A percentile compares a stretch with the other conserved stretches of the same genome.
Conservation (phyloP, 2,113 vertebrate species). For the Rhea americana region DNA sequence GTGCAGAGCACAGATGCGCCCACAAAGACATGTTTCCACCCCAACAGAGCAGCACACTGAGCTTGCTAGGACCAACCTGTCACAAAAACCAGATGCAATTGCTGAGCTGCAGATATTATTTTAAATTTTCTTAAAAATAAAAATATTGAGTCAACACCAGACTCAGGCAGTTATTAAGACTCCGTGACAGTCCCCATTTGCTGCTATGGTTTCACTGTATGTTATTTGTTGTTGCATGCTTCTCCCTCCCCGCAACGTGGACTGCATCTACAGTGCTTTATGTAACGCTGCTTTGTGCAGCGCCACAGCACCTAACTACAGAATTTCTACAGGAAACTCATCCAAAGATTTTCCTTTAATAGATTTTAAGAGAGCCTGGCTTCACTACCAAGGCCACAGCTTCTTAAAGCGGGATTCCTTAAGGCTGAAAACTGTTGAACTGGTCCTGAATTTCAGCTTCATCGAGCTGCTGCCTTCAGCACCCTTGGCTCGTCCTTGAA, state of each 20-base stretch:
- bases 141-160: background rate
- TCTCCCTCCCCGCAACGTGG: background rate
- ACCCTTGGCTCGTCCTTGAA: conserved; percentile 69
- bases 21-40: background rate
- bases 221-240: rapidly evolving
- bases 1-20: rapidly evolving
- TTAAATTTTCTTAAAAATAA: background rate
- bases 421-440: background rate
- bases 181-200: background rate
- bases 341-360: background rate
- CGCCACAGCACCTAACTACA: background rate
- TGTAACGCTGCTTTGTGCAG: background rate
- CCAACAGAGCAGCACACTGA: rapidly evolving
- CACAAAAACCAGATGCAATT: background rate
- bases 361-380: background rate
- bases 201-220: background rate
- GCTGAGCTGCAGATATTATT: background rate
- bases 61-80: rapidly evolving
- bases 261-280: conserved; percentile 38
- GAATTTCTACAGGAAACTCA: background rate
- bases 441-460: background rate
- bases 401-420: background rate
- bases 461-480: background rate
- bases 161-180: background rate
- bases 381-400: background rate